Base-by-base conservation (phyloP, 1,140 invertebrate genomes). In the Centruroides vittatus region DNA sequence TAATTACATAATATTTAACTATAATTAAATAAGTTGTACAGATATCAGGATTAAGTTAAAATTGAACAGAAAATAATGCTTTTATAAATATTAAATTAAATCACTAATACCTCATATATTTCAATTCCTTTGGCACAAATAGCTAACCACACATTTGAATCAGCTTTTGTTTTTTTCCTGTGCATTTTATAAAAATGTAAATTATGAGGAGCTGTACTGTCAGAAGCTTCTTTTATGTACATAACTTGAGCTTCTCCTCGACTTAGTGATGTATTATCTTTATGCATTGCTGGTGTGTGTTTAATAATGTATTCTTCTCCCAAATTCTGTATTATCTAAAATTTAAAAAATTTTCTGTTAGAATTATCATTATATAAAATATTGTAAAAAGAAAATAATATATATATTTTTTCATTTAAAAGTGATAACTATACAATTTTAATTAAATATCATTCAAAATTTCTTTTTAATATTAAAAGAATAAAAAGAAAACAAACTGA, bases 201-300 rank as follows among this genome's bases (percentile, higher is more conserved):
- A 76, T 94, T 95, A 68, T 89, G 89, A 67, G 89, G 87, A 69
- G 91, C 84, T 65, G 90, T 86, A 56, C 86, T 74, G 57, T 83
- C 78, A 68, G 89, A 89, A 51, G 91, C 86, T 77, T 95, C 90
- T 65, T 86, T 81, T 68, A 95, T 92, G 73, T 89, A 96, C 64
- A 86, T 82, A 35, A 83, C 75, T 70, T 94, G 84, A 34, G 91
- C 89, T 70, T 92, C 86, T 57, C 79, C 78, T 62, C 82, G 79
- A 8, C 82, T 80, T 63, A 91, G 73, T 13, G 86, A 85, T 54
- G 81, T 78, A 73, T 91, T 85, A 71, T 90, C 86, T 49, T 80
- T 76, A 70, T 88, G 85, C 65, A 82, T 71, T 46, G 79, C 74
- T 49, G 80, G 78, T 61, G 78, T 75, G 78, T 80, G 77, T 55